Evolutionary conservation across 2,888 invertebrate species (phyloP).

Genomic region (Heterodera filipjevi): DNA sequence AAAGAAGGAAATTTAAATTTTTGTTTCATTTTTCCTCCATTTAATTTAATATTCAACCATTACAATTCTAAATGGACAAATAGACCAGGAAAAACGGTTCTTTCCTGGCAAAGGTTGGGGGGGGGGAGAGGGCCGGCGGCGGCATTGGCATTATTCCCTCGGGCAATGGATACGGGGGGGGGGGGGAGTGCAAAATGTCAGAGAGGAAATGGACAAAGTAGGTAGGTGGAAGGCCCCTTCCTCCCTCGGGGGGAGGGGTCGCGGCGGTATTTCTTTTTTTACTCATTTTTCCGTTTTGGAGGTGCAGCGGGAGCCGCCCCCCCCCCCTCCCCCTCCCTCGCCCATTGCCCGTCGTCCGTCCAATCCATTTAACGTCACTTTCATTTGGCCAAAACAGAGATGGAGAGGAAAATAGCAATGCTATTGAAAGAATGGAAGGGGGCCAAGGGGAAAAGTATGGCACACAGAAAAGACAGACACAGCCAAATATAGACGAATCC

Average conservation of each 20-base stretch:
- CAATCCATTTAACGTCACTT: slow-evolving; percentile 10
- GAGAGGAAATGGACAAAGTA: not conserved
- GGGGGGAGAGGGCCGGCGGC: not conserved
- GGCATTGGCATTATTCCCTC: not conserved
- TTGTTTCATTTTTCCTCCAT: no score
- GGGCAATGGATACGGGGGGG: not conserved
- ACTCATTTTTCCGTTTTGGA: not conserved
- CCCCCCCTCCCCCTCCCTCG: not conserved
- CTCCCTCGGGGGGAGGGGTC: not conserved
- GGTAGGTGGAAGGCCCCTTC: not conserved
- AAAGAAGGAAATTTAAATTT: no score
- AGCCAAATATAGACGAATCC: no score
- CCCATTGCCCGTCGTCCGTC: no score
- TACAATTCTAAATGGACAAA: not conserved
- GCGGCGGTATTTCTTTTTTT: not conserved
- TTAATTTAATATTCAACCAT: not conserved
- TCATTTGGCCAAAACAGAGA: not conserved
- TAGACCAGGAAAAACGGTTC: not conserved
- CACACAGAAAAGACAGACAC: not conserved
- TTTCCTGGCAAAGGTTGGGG: not conserved
- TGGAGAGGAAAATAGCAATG: not conserved
- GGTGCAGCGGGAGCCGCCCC: not conserved
- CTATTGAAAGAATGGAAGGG: not conserved
- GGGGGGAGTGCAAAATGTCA: not conserved
- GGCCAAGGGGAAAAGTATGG: not conserved